phyloP scores from a whole-genome alignment of 1,140 invertebrate genomes.

The Pygmarrhopalites habei region DNA sequence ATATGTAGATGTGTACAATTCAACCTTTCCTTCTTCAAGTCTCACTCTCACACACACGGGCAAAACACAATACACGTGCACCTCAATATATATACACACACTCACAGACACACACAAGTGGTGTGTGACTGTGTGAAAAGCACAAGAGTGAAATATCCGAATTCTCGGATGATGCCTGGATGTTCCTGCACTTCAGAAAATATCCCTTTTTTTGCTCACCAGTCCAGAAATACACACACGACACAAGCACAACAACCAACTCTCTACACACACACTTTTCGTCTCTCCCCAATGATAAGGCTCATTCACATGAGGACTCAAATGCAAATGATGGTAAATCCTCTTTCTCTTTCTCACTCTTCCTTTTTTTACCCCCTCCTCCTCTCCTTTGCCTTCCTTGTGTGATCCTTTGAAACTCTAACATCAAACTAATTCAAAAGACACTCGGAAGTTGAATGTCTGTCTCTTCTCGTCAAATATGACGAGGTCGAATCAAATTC shows the following conservation, averaged over 20 bases:
- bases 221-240: neutral
- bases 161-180: neutral
- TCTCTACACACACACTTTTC: too few relatives aligned
- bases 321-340: too few relatives aligned
- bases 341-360: neutral
- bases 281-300: too few relatives aligned
- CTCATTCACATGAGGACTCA: too few relatives aligned
- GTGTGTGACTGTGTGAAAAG: neutral
- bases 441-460: slow-evolving; percentile 17
- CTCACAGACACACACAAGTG: neutral
- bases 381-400: neutral
- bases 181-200: neutral
- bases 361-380: neutral
- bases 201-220: neutral
- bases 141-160: neutral
- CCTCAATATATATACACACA: neutral
- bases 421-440: neutral
- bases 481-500: too few relatives aligned
- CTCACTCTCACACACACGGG: too few relatives aligned
- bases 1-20: too few relatives aligned
- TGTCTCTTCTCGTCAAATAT: neutral
- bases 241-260: too few relatives aligned
- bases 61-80: neutral
- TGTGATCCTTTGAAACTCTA: neutral
- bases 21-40: too few relatives aligned